Conservation (phyloP, 1,140 invertebrate species). For the Diabrotica undecimpunctata region DNA sequence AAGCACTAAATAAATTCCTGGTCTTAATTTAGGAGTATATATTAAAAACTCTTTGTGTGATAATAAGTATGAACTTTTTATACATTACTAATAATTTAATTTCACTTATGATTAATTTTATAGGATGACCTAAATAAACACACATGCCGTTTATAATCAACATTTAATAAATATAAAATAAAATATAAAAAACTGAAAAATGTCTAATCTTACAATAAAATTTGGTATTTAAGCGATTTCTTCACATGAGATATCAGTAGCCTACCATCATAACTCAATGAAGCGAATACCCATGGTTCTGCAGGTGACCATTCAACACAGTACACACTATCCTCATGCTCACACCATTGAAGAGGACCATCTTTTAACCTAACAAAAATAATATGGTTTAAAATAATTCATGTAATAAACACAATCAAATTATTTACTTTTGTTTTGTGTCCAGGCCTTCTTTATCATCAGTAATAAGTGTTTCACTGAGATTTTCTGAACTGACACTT, state of each 20-base stretch:
- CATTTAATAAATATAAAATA: no score
- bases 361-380: slow-evolving; percentile 59
- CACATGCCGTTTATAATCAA: no score
- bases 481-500: slow-evolving; percentile 71
- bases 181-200: no score
- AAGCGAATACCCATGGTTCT: slow-evolving; percentile 98
- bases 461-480: slow-evolving; percentile 25
- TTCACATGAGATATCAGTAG: slow-evolving; percentile 91
- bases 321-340: slow-evolving; percentile 98
- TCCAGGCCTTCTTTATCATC: slow-evolving; percentile 36
- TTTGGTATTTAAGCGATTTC: slow-evolving; percentile 86
- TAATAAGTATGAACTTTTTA: no score
- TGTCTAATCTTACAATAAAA: slow-evolving; percentile 60
- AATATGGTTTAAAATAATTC: no score
- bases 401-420: no score
- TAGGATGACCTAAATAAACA: no score
- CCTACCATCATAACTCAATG: slow-evolving; percentile 92
- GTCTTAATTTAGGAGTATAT: no score
- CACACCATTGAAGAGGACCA: slow-evolving; percentile 82
- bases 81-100: no score
- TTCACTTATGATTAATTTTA: no score
- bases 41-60: no score
- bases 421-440: slow-evolving; percentile 44
- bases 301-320: slow-evolving; percentile 94
- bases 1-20: no score